Evolutionary conservation across 2,113 vertebrate species (phyloP).

Genomic region (Pachycephala philippinensis): DNA sequence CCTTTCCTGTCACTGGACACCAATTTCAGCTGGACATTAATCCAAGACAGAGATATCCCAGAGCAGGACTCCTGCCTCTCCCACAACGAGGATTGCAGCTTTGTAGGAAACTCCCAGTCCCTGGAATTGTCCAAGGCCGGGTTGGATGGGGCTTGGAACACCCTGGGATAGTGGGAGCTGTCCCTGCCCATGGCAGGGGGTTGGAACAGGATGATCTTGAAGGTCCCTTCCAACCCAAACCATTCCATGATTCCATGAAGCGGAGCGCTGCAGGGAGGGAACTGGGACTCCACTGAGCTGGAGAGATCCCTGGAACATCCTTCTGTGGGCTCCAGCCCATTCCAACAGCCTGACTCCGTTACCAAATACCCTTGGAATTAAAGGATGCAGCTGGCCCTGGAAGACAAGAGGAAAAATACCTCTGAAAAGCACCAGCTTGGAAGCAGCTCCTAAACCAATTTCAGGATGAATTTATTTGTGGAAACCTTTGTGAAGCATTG

Average conservation of each 20-base stretch:
- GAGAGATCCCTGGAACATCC: neutral
- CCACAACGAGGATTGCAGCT: fast-evolving
- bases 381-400: neutral
- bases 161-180: neutral
- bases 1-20: neutral
- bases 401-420: neutral
- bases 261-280: neutral
- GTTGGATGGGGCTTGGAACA: fast-evolving
- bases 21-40: neutral
- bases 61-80: neutral
- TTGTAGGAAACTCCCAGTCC: neutral
- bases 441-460: neutral
- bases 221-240: neutral
- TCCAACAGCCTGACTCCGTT: neutral
- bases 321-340: neutral
- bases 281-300: neutral
- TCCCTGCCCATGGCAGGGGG: neutral
- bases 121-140: neutral
- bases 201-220: neutral
- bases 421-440: neutral
- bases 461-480: neutral
- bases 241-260: neutral
- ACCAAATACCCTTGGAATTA: neutral
- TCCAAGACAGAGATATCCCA: neutral
- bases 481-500: neutral